A percentile compares a stretch with the other conserved stretches of the same genome.
Conservation (phyloP, 2,888 invertebrate species). For the Pseudanteris insignis region DNA sequence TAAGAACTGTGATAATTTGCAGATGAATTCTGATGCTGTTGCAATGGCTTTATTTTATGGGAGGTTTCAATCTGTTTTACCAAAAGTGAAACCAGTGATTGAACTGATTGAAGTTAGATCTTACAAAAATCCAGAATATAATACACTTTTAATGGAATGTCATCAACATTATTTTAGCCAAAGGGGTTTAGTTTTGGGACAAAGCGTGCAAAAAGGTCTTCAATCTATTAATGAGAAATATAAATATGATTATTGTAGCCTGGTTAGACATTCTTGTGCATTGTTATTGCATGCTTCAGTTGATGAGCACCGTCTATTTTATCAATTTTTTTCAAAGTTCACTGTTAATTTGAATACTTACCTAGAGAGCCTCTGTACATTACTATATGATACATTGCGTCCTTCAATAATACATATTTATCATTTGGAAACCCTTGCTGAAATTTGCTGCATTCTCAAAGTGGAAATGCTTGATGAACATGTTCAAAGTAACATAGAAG, state of each 20-base stretch:
- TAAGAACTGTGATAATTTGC: constrained; percentile 47
- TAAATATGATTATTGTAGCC: constrained; percentile 81
- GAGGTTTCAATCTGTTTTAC: constrained; percentile 92
- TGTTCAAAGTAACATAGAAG: constrained; percentile 80
- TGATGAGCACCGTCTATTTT: constrained; percentile 91
- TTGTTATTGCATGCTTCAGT: constrained; percentile 92
- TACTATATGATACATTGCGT: constrained; percentile 89
- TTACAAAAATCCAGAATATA: constrained; percentile 79
- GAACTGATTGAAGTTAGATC: constrained; percentile 83
- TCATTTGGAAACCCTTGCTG: constrained; percentile 96
- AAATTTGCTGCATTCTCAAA: constrained; percentile 92
- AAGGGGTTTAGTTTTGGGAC: constrained; percentile 71
- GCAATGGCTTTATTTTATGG: constrained; percentile 91
- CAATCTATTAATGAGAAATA: constrained; percentile 67
- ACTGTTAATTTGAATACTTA: constrained; percentile 78
- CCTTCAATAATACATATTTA: constrained; percentile 96
- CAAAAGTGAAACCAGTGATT: constrained; percentile 83
- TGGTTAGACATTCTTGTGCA: constrained; percentile 87
- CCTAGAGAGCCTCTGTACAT: constrained; percentile 84
- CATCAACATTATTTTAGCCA: constrained; percentile 85
- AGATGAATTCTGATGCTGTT: constrained; percentile 71
- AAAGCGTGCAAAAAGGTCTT: constrained; percentile 68
- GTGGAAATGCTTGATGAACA: constrained; percentile 93
- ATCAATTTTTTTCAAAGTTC: constrained; percentile 84
- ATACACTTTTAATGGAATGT: constrained; percentile 78